Base-by-base conservation (phyloP, 2,113 vertebrate species). In the Entelurus aequoreus region DNA sequence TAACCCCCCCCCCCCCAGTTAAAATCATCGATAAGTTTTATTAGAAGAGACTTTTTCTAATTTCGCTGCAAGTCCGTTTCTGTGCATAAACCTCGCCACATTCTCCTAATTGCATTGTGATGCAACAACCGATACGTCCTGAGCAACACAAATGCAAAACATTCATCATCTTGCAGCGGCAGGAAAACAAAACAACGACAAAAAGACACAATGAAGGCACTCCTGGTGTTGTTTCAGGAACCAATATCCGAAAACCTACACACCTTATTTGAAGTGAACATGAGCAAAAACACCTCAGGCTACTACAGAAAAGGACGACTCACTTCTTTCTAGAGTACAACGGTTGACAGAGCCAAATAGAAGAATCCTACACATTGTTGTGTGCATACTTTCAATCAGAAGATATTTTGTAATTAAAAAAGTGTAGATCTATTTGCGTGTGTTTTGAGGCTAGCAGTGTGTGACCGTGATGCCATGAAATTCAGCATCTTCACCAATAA, bases 401-500 rank as follows among this genome's bases (percentile, higher is more conserved):
- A 63, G 71, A 60, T 53, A 63, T 61, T 53, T 60, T 60, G 61
- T 57, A 52, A 4, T 54, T 35, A 36, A 63, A 62, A 51, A 60
- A 68, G 51, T 60, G 63, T 54, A 50, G 65, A 54, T 14, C 8
- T 28, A 4, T 65, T 57, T 61, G 56, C 72, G 38, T 68, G 44
- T 75, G 51, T 71, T 67, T 54, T 64, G 49, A 28, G 40, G 71
- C 44, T 51, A 15, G 48, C 4, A 16, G 51, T 62, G 5, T 9
- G 63, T 40, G 58, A 75, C 50, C 59, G 71, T 15, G 60, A 8
- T 5, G 64, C 49, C 74, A 66, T 75, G 58, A 72, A 59, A 50
- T 76, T 53, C 48, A 56, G 48, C 48, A 65, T 74, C 72, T 74
- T 69, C 59, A 15, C 83, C 69, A 49, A 76, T 74, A 82, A 86